Evolutionary conservation across 2,888 invertebrate species (phyloP).

Genomic region (Corbicula japonica): DNA sequence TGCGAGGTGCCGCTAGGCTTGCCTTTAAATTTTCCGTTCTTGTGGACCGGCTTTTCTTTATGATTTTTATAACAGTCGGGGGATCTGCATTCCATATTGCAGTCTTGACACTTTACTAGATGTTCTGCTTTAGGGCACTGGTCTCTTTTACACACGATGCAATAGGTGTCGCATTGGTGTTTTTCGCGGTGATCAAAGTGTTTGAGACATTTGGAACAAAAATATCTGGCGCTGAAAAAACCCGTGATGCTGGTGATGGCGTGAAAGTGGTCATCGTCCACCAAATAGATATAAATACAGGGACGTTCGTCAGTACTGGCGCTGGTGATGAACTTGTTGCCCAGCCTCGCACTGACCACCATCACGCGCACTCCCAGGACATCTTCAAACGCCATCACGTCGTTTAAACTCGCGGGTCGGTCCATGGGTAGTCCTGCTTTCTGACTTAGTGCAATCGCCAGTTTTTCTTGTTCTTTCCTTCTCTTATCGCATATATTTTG

Average conservation of each 20-base stretch:
- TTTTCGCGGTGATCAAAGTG: too few relatives aligned
- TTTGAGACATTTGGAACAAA: constrained; percentile 24
- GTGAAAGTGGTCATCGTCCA: constrained; percentile 39
- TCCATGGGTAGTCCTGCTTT: constrained; percentile 14
- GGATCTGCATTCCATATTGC: too few relatives aligned
- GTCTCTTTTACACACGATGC: too few relatives aligned
- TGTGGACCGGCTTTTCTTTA: too few relatives aligned
- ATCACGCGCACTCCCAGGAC: constrained; percentile 43
- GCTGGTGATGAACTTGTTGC: constrained; percentile 47
- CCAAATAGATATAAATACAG: constrained; percentile 43
- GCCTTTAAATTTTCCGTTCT: too few relatives aligned
- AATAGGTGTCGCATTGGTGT: too few relatives aligned
- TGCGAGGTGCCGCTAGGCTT: too few relatives aligned
- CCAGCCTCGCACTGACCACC: constrained; percentile 50
- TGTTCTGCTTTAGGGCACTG: too few relatives aligned
- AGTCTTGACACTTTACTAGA: too few relatives aligned
- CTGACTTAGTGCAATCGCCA: constrained; percentile 18
- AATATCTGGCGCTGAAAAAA: too few relatives aligned
- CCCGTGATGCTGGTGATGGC: constrained; percentile 30
- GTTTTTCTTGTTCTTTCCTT: too few relatives aligned
- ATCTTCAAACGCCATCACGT: constrained; percentile 20
- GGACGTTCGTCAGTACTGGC: constrained; percentile 23
- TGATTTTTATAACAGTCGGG: too few relatives aligned
- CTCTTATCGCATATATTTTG: constrained; percentile 7
- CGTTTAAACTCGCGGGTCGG: constrained; percentile 26